phyloP scores from a whole-genome alignment of 1,140 invertebrate genomes.

The Ericerus pela region DNA sequence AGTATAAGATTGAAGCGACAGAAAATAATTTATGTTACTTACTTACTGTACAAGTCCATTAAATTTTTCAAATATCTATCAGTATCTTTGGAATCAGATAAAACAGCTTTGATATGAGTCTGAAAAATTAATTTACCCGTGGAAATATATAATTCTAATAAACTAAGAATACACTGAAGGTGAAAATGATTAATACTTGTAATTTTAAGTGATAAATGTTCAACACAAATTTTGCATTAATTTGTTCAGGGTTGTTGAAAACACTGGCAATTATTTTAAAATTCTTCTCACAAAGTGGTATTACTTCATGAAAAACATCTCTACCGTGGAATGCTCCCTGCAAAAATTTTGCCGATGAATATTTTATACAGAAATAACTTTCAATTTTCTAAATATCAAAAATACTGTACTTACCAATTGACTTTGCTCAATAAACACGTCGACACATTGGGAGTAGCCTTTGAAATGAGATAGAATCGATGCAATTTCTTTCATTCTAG shows the following conservation, averaged over 20 bases:
- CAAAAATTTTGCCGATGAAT: slow-evolving; percentile 22
- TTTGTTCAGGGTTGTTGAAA: slow-evolving; percentile 90
- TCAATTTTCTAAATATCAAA: not conserved
- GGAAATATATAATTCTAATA: not conserved
- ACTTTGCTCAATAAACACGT: slow-evolving; percentile 93
- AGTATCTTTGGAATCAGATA: slow-evolving; percentile 62
- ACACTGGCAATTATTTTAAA: slow-evolving; percentile 79
- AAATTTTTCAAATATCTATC: slow-evolving; percentile 79
- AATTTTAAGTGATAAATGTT: slow-evolving; percentile 91
- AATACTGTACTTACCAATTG: slow-evolving; percentile 51
- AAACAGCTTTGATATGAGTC: slow-evolving; percentile 62
- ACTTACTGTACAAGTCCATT: slow-evolving; percentile 75
- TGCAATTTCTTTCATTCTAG: slow-evolving; percentile 86
- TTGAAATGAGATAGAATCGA: slow-evolving; percentile 87
- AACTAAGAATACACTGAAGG: no score
- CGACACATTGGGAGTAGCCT: slow-evolving; percentile 86
- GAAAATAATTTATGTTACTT: slow-evolving; percentile 22
- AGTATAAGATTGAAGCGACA: slow-evolving; percentile 8
- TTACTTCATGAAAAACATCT: slow-evolving; percentile 81
- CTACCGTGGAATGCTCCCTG: slow-evolving; percentile 55
- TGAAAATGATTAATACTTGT: slow-evolving; percentile 44
- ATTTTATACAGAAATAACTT: slow-evolving; percentile 7
- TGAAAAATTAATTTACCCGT: slow-evolving; percentile 30
- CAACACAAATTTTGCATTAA: slow-evolving; percentile 94
- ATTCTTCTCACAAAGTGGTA: slow-evolving; percentile 79